Evolutionary conservation across 2,888 invertebrate species (phyloP).

Genomic region (Apoda limacodes): DNA sequence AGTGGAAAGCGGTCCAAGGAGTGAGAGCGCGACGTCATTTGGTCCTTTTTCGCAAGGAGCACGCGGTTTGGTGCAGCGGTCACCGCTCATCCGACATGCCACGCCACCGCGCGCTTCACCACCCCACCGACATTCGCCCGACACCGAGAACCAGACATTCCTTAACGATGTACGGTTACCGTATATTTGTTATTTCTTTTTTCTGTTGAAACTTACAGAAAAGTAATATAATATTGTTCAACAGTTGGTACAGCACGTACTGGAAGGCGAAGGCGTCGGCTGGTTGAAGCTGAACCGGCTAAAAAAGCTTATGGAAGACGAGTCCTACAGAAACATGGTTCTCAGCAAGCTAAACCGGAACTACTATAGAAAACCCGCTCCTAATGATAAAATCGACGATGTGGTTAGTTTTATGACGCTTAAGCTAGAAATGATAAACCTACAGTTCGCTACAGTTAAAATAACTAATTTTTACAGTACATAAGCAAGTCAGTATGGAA

Average conservation of each 20-base stretch:
- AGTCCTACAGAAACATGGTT: constrained; percentile 96
- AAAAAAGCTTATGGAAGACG: constrained; percentile 98
- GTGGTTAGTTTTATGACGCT: constrained; percentile 75
- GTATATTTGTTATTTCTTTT: too few species aligned
- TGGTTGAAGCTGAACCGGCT: constrained; percentile 95
- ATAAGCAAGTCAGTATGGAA: constrained; percentile 94
- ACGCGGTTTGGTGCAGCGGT: constrained; percentile 89
- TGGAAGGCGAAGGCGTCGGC: constrained; percentile 94
- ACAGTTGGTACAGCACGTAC: constrained; percentile 82
- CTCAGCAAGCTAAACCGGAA: constrained; percentile 95
- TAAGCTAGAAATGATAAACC: constrained; percentile 1
- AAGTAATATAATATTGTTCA: constrained; percentile 14
- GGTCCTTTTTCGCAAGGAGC: constrained; percentile 73
- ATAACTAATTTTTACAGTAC: constrained; percentile 78
- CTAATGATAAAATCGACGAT: constrained; percentile 97
- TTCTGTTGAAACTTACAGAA: too few species aligned
- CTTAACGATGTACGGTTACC: constrained; percentile 81
- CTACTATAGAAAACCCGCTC: constrained; percentile 90
- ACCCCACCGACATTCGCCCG: constrained; percentile 79
- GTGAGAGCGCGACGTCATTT: constrained; percentile 34
- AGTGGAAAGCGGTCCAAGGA: constrained; percentile 8
- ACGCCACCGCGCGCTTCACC: constrained; percentile 75
- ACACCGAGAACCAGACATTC: constrained; percentile 93
- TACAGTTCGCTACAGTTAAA: too few species aligned
- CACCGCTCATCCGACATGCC: constrained; percentile 88